These are phyloP conservation scores for Trichoplusia ni DNA, from an alignment of 1,140 invertebrate genomes.

Conservation along the genomic window DNA sequence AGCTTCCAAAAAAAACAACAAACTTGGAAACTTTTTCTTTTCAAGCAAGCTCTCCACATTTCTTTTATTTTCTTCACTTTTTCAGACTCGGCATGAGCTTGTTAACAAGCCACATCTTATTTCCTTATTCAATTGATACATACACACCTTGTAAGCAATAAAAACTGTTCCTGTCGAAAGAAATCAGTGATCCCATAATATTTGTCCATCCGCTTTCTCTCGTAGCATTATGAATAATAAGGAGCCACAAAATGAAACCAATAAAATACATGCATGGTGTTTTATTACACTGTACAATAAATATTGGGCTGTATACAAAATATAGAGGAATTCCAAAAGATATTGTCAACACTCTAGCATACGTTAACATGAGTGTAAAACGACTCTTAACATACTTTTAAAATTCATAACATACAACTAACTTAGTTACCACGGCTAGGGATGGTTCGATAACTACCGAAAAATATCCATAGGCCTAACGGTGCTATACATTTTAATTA, in stretches of 20 bases:
- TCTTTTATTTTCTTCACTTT: no score
- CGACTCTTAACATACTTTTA: constrained; percentile 63
- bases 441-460: background rate
- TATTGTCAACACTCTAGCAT: constrained; percentile 77
- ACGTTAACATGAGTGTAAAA: constrained; percentile 69
- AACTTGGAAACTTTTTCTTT: no score
- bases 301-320: constrained; percentile 80
- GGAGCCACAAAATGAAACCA: constrained; percentile 59
- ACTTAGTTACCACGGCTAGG: constrained; percentile 3
- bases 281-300: constrained; percentile 81
- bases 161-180: no score
- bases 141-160: no score
- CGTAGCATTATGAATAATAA: no score
- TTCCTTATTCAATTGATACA: no score
- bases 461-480: constrained; percentile 28
- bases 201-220: no score
- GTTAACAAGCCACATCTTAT: no score
- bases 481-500: constrained; percentile 8
- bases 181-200: no score
- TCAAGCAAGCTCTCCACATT: no score
- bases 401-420: constrained; percentile 56
- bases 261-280: constrained; percentile 72
- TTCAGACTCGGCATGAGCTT: no score
- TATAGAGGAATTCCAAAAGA: constrained; percentile 78
- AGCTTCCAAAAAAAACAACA: no score